Base-by-base conservation (phyloP, 2,797 vertebrate genomes). In the Peromyscus attwateri region DNA sequence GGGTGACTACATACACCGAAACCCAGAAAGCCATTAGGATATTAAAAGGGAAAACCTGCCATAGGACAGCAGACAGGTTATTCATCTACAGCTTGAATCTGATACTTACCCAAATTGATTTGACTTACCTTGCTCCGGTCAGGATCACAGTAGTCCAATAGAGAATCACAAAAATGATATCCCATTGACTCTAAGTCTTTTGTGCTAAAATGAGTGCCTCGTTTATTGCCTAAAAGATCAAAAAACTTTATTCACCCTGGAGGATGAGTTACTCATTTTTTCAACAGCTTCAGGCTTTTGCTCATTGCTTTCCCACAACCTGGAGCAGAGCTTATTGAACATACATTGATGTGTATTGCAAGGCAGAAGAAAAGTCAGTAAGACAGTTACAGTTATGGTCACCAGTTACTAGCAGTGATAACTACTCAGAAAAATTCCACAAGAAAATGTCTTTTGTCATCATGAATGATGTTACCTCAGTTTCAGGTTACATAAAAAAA, bases 141-240 rank as follows among this genome's bases (percentile, higher is more conserved):
- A 21, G 98, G 98, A 97, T 98, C 97, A 96, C 97, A 98, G 43
- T 98, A 99, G 68, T 98, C 98, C 91, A 99, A 96, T 57, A 99
- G 98, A 80, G 98, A 98, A 91, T 98, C 98, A 97, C 99, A 98
- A 92, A 99, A 99, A 97, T 98, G 98, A 82, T 98, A 98, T 77
- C 98, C 99, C 97, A 98, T 96, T 79, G 98, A 98, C 85, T 99
- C 98, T 83, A 99, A 97, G 90, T 98, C 98, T 95, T 98, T 98
- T 12, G 95, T 98, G 96, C 89, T 96, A 77, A 99, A 99, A 97
- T 98, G 98, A 14, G 98, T 98, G 77, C 98, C 98, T 94, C 68
- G 92, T 96, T 98, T 98, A 91, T 97, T 97, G 95, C 98, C 98
- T 99, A 96, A 98, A 97, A 97, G 75, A 97, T 94, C 82, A 97